phyloP scores from a whole-genome alignment of 2,797 vertebrate species.

The Phoeniculus purpureus region DNA sequence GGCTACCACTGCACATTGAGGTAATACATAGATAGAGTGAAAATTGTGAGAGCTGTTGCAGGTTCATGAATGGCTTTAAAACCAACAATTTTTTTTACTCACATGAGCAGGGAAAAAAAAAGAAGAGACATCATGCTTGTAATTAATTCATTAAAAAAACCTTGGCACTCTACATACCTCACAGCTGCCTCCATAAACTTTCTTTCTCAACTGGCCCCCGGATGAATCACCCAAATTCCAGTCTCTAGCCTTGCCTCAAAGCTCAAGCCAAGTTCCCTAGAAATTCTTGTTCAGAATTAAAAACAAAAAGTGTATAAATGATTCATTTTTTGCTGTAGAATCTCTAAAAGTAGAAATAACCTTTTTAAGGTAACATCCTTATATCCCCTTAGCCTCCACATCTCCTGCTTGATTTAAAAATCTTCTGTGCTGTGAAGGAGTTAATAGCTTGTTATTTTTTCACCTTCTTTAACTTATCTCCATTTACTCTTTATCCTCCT shows the following conservation, averaged over 20 bases:
- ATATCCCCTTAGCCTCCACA: background rate
- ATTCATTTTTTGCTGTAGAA: background rate
- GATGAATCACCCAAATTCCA: background rate
- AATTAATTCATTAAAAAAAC: background rate
- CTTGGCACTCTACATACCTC: background rate
- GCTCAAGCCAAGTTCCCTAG: background rate
- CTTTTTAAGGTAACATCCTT: background rate
- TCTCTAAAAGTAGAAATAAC: background rate
- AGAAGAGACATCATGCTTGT: background rate
- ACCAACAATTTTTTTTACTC: background rate
- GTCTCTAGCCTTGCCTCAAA: background rate
- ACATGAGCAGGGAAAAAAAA: background rate
- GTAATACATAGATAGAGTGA: background rate
- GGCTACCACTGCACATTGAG: background rate
- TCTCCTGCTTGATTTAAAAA: background rate
- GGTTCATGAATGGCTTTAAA: background rate
- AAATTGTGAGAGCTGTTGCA: background rate
- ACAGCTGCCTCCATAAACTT: background rate
- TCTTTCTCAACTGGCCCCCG: background rate
- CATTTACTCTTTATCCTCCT: background rate
- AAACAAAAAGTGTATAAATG: background rate
- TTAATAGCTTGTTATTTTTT: background rate
- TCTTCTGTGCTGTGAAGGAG: background rate
- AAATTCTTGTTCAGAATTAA: background rate
- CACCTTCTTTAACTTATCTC: background rate